Base-by-base conservation (phyloP, 35 echinoderm and acorn worm species). In the Lytechinus variegatus region DNA sequence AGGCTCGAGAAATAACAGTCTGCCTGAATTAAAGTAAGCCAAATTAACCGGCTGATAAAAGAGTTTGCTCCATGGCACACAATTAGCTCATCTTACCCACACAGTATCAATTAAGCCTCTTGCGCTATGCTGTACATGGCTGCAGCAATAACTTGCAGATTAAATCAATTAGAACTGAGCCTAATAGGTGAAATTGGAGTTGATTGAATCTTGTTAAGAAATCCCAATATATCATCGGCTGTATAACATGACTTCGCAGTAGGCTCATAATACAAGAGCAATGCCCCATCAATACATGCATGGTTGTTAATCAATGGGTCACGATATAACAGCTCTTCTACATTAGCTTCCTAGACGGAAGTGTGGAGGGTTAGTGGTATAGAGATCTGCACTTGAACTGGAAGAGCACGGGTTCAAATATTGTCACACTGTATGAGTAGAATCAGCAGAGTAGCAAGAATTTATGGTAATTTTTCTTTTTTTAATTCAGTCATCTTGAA, bases 111-210 rank as follows among this genome's bases (percentile, higher is more conserved):
- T 79, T 79, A 79, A 79, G 66, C 21, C 66, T 79, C 66, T 16
- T 79, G 66, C 66, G 19, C 66, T n/a, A 79, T 24, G 66, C 66
- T 79, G n/a, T 24, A 24, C 66, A 79, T 16, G 52, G 88, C 27
- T 44, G 24, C 88, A 90, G 88, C 88, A 90, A 90, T 90, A 90
- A 90, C 88, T 90, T 90, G 16, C 88, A 90, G 29, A 90, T 90
- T 90, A 90, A 90, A 44, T 90, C 88, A 90, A 90, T 90, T 90
- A 90, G 8, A 12, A 44, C 52, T 54, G 9, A 52, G 27, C 88
- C 88, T 90, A 90, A 90, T 54, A 54, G 52, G 88, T 90, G 16
- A 90, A 90, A 90, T 90, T 90, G 88, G 10, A 44, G 16, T 44
- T 90, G 52, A 90, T 90, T 90, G 88, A 44, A 90, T 44, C 88